phyloP scores from a whole-genome alignment of 2,113 vertebrate genomes.

The Myrmecophaga tridactyla region DNA sequence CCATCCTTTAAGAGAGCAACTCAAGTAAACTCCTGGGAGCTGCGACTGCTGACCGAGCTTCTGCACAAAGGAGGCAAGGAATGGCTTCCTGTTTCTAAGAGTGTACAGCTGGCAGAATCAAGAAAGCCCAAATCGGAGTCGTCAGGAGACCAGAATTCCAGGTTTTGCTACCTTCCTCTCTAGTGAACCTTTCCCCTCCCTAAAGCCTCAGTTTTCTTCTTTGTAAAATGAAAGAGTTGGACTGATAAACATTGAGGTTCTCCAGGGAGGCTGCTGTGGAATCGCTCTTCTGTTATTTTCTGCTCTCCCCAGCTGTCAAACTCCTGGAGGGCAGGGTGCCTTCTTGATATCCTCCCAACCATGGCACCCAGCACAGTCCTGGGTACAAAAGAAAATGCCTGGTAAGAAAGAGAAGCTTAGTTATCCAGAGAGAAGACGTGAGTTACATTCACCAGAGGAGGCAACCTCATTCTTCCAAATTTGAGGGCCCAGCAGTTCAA shows the following conservation, averaged over 20 bases:
- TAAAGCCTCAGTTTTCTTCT: not conserved
- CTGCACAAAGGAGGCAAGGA: not conserved
- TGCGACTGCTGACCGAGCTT: not conserved
- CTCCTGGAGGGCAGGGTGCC: not conserved
- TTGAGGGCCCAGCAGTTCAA: not conserved
- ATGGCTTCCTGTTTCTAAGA: not conserved
- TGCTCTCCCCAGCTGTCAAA: not conserved
- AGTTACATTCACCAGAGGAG: not conserved
- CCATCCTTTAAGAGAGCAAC: not conserved
- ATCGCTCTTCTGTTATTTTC: not conserved
- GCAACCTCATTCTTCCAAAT: not conserved
- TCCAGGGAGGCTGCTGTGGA: not conserved
- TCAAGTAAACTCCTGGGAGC: not conserved
- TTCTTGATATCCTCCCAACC: not conserved
- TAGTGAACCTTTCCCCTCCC: not conserved
- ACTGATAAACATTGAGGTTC: not conserved
- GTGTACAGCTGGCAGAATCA: not conserved
- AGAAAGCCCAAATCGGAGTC: not conserved
- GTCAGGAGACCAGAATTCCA: not conserved
- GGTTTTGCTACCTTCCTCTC: not conserved
- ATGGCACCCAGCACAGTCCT: not conserved
- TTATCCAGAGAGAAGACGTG: not conserved
- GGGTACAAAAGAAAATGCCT: not conserved
- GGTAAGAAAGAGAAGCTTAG: not conserved
- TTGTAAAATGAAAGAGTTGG: not conserved